Percentiles rank a stretch among this genome's conserved stretches.
These are phyloP conservation scores for Heliconius ismenius DNA, from an alignment of 2,888 invertebrate genomes.

Conservation along the genomic window DNA sequence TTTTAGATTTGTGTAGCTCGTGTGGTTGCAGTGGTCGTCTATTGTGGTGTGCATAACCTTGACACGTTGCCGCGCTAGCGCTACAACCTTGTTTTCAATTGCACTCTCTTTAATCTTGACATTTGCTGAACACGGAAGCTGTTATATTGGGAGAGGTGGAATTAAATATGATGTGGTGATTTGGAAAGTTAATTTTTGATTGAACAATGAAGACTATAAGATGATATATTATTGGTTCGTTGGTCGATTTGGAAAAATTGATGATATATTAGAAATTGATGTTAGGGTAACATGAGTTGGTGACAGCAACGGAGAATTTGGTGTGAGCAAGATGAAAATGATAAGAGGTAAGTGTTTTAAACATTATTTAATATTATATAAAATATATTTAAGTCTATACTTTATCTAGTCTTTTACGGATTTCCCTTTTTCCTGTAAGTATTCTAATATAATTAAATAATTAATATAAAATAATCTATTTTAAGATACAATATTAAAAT, in stretches of 20 bases:
- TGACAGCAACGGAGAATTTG: conserved; percentile 45
- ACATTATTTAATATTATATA: not conserved
- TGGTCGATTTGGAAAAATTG: not conserved
- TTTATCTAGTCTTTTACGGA: not conserved
- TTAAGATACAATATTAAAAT: too few species aligned
- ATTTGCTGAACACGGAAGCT: conserved; percentile 65
- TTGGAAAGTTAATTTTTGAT: conserved; percentile 9
- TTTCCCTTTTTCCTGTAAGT: not conserved
- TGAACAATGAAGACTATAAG: conserved; percentile 40
- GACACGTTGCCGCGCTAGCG: conserved; percentile 77
- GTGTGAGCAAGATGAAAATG: conserved; percentile 65
- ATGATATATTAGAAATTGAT: conserved; percentile 2
- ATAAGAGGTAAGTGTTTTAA: conserved; percentile 60
- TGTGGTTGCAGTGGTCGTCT: conserved; percentile 64
- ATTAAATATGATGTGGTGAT: conserved; percentile 39
- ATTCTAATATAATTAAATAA: too few species aligned
- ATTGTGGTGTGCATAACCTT: conserved; percentile 71
- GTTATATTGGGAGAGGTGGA: conserved; percentile 58
- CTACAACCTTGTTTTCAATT: conserved; percentile 73
- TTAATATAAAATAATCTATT: too few species aligned
- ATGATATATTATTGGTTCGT: conserved; percentile 28
- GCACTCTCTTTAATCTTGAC: conserved; percentile 66
- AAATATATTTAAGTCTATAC: not conserved
- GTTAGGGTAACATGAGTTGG: conserved; percentile 33
- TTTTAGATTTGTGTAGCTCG: conserved; percentile 50